Conservation (phyloP, 2,113 vertebrate genomes). For the Equus quagga region DNA sequence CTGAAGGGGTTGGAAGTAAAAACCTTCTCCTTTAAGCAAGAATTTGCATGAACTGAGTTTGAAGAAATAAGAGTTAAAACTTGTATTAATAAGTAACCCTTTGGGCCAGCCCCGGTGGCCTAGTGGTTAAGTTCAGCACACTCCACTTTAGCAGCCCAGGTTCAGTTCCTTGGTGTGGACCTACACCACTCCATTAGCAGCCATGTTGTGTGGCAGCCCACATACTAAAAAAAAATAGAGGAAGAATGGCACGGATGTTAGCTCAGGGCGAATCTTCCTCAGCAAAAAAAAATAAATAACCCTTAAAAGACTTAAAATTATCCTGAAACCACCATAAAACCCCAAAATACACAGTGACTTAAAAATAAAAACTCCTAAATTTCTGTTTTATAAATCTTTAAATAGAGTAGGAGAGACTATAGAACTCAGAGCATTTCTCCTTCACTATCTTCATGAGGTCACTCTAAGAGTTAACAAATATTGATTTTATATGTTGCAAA, state of each 20-base stretch:
- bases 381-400: slow-evolving; percentile 21
- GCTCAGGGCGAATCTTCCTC: too few species aligned
- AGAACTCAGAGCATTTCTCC: not conserved
- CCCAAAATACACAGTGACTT: not conserved
- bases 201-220: too few species aligned
- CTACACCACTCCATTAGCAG: too few species aligned
- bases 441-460: not conserved
- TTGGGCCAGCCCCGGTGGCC: not conserved
- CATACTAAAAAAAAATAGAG: too few species aligned
- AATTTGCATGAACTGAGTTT: not conserved
- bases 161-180: too few species aligned
- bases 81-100: not conserved
- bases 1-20: not conserved
- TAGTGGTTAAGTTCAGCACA: too few species aligned
- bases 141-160: too few species aligned
- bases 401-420: not conserved
- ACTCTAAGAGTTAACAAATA: not conserved
- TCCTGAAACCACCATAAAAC: not conserved
- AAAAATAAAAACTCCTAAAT: not conserved
- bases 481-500: not conserved
- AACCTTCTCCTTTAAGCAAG: not conserved
- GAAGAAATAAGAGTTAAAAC: not conserved
- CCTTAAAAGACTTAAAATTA: slow-evolving; percentile 33
- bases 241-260: too few species aligned
- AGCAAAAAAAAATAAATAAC: not conserved